Conservation (phyloP, 2,113 vertebrate genomes). For the Colaptes auratus region DNA sequence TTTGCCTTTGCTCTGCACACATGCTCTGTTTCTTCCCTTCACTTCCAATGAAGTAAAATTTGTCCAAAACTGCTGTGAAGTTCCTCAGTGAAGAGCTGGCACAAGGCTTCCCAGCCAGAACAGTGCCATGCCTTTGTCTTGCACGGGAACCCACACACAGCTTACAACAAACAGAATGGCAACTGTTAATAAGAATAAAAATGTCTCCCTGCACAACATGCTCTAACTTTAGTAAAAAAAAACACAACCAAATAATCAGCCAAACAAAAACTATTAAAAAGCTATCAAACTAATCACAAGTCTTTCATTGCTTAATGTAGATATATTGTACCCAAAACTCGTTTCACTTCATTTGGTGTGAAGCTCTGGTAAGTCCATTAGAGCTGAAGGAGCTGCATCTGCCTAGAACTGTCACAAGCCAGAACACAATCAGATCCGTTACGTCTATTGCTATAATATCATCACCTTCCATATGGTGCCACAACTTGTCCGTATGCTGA, state of each 20-base stretch:
- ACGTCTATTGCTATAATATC: slow-evolving; percentile 11
- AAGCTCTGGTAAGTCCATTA: slow-evolving; percentile 12
- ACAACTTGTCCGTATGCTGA: background rate
- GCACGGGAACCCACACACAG: slow-evolving; percentile 38
- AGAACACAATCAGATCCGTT: background rate
- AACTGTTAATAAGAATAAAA: slow-evolving; percentile 35
- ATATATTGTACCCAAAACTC: background rate
- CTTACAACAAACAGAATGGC: slow-evolving; percentile 34
- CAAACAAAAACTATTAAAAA: background rate
- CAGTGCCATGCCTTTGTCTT: slow-evolving; percentile 58
- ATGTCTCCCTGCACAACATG: background rate
- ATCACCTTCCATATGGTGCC: slow-evolving; percentile 35
- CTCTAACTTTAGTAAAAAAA: background rate
- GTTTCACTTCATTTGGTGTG: slow-evolving; percentile 33
- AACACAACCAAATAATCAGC: background rate
- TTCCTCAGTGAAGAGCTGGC: slow-evolving; percentile 39
- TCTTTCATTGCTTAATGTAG: slow-evolving; percentile 16
- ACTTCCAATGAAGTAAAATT: background rate
- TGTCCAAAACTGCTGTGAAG: slow-evolving; percentile 50
- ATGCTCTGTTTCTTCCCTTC: slow-evolving; percentile 2
- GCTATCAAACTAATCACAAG: background rate
- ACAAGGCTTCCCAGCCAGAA: slow-evolving; percentile 17
- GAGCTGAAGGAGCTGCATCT: slow-evolving; percentile 45
- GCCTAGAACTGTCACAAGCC: slow-evolving; percentile 13
- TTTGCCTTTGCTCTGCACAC: slow-evolving; percentile 25